Percentiles rank a stretch among this genome's conserved stretches.
Evolutionary conservation across 2,888 invertebrate genomes (phyloP).

Genomic region (Dendrolimus houi): DNA sequence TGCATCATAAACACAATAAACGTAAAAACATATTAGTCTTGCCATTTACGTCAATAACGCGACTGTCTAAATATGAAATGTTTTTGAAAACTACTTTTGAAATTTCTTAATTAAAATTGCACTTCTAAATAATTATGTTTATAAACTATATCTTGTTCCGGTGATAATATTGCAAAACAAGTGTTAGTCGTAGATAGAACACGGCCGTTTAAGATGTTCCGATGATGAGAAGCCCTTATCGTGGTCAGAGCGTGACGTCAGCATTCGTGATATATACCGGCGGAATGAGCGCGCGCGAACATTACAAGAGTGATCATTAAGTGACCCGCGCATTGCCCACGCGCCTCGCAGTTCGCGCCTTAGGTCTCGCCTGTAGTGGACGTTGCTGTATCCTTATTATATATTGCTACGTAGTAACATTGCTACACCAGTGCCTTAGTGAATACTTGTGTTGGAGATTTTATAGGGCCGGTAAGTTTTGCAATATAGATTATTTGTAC

Average conservation of each 20-base stretch:
- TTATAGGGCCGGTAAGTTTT: slow-evolving; percentile 34
- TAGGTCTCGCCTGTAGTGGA: slow-evolving; percentile 25
- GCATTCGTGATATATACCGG: slow-evolving; percentile 52
- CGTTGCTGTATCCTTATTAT: slow-evolving; percentile 18
- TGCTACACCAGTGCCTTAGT: slow-evolving; percentile 39
- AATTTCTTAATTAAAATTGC: too few relatives aligned
- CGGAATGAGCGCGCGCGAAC: slow-evolving; percentile 55
- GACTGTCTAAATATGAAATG: too few relatives aligned
- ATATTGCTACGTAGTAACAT: slow-evolving; percentile 12
- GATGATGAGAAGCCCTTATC: slow-evolving; percentile 39
- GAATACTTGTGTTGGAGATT: slow-evolving; percentile 36
- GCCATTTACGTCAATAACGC: too few relatives aligned
- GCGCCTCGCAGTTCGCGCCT: slow-evolving; percentile 39
- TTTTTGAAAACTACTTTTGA: too few relatives aligned
- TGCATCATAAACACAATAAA: too few relatives aligned
- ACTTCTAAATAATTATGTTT: too few relatives aligned
- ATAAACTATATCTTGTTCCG: background rate
- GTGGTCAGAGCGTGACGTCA: slow-evolving; percentile 46
- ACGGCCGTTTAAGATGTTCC: slow-evolving; percentile 20
- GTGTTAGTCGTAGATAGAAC: slow-evolving; percentile 12
- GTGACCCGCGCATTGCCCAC: slow-evolving; percentile 44
- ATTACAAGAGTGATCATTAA: slow-evolving; percentile 40
- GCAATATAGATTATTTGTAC: slow-evolving; percentile 1
- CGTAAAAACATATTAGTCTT: too few relatives aligned
- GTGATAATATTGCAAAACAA: background rate